phyloP scores from a whole-genome alignment of 2,888 invertebrate species.

The Conomelus anceps region DNA sequence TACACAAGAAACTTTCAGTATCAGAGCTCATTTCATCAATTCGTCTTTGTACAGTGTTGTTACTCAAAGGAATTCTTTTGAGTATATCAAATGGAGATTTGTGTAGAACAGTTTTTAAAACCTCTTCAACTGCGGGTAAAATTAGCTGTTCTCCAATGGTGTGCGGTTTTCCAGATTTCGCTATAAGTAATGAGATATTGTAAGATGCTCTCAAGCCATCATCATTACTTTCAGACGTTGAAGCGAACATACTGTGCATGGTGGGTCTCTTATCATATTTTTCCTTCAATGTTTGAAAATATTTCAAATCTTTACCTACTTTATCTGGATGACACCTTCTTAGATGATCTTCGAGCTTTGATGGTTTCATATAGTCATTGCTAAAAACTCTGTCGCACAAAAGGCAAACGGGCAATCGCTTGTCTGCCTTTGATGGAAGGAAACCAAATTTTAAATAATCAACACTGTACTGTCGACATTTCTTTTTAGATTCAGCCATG shows the following conservation, averaged over 20 bases:
- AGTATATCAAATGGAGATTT: constrained; percentile 37
- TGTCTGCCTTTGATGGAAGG: too few species aligned
- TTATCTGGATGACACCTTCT: constrained; percentile 29
- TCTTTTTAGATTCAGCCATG: too few species aligned
- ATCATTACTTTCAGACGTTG: constrained; percentile 33
- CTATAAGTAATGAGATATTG: constrained; percentile 35
- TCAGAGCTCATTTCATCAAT: constrained; percentile 39
- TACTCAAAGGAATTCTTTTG: constrained; percentile 36
- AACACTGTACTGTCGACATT: too few species aligned
- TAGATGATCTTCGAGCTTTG: not conserved
- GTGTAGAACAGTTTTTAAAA: constrained; percentile 37
- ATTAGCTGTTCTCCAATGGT: constrained; percentile 39
- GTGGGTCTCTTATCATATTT: constrained; percentile 33
- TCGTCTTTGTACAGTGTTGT: constrained; percentile 37
- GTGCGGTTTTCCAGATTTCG: constrained; percentile 38
- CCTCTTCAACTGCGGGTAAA: constrained; percentile 38
- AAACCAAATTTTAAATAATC: too few species aligned
- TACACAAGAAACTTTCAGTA: constrained; percentile 38
- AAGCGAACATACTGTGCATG: constrained; percentile 30
- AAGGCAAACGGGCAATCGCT: not conserved
- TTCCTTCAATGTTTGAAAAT: constrained; percentile 35
- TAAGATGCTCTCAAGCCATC: constrained; percentile 35
- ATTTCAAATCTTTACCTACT: constrained; percentile 34
- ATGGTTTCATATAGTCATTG: not conserved
- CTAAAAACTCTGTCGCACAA: constrained; percentile 6